phyloP scores from a whole-genome alignment of 2,113 vertebrate species.

The Rynchops niger region DNA sequence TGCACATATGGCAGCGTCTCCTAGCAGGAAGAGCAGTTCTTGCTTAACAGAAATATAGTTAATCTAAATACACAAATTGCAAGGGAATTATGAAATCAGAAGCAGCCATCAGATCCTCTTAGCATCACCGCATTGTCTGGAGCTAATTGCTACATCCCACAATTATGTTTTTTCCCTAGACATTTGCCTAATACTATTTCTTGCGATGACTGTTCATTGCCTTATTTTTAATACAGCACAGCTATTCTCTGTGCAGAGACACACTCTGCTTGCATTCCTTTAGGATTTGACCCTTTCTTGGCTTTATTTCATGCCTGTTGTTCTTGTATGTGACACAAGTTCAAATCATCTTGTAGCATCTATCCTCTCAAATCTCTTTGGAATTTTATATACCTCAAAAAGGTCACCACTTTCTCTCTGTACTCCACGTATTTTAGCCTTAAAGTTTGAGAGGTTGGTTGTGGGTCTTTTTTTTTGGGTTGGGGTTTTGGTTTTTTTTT shows the following conservation, averaged over 20 bases:
- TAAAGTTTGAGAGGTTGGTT: not conserved
- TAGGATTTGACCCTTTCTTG: conserved; percentile 28
- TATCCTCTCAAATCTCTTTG: not conserved
- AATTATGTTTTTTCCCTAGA: not conserved
- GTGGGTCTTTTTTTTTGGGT: not conserved
- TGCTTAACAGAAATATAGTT: not conserved
- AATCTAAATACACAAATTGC: not conserved
- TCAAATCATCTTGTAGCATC: conserved; percentile 12
- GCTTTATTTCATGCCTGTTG: conserved; percentile 5
- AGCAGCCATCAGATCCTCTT: conserved; percentile 2
- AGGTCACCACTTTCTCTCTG: not conserved
- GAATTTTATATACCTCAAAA: not conserved
- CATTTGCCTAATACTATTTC: not conserved
- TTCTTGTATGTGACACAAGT: conserved; percentile 34
- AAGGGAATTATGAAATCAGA: conserved; percentile 25
- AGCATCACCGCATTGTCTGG: not conserved
- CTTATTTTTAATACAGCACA: conserved; percentile 3
- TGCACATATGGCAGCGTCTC: not conserved
- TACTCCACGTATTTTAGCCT: not conserved
- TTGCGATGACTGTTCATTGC: not conserved
- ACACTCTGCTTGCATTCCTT: not conserved
- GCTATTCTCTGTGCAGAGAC: not conserved
- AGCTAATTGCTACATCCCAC: conserved; percentile 18
- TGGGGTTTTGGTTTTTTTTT: not conserved
- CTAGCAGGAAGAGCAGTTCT: not conserved